Evolutionary conservation across 2,113 vertebrate genomes (phyloP), one percentile per base, ranked within the genome.

Genomic region (Macrotus californicus): DNA sequence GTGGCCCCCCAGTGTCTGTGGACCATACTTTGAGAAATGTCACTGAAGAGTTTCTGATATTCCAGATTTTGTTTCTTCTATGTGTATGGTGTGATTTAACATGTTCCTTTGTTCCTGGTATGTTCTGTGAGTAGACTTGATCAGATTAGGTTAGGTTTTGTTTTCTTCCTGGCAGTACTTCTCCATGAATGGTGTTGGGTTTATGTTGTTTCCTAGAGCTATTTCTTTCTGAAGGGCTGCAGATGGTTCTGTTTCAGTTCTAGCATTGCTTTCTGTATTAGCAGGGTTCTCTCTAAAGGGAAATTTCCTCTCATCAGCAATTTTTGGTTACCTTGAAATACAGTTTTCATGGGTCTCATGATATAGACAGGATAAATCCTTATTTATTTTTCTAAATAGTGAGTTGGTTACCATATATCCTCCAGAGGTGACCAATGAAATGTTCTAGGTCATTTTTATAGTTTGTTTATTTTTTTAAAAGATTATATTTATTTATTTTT

Each of bases 301-400:
- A 73, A 52, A 22, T 36, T 86, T 76, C 34, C 19, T 75, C 52
- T 80, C 6, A 29, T n/a, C 43, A 84, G 13, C 4, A 5, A 31
- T 66, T 66, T 77, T 59, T 24, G 56, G 19, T 87, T 87, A 67
- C 22, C 52, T 64, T 87, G 52, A 93, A 46, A 84, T 87, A 64
- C 0, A n/a, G 41, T 87, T 90, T 16, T 2, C 18, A 72, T 56
- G 36, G 67, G n/a, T 89, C 56, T 59, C 34, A 31, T 39, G 48
- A 24, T 80, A 52, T 31, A 70, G 11, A 21, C 15, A 48, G 81
- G 7, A 41, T 87, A 66, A 83, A 72, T 61, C 61, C 52, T n/a
- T 81, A 7, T 85, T 80, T 94, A 11, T 79, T 95, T 82, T 66
- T 81, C 75, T 66, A 79, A 61, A n/a, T 61, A 67, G 77, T 92